phyloP scores from a whole-genome alignment of 2,888 invertebrate species.

The Lasioglossum figueresi region DNA sequence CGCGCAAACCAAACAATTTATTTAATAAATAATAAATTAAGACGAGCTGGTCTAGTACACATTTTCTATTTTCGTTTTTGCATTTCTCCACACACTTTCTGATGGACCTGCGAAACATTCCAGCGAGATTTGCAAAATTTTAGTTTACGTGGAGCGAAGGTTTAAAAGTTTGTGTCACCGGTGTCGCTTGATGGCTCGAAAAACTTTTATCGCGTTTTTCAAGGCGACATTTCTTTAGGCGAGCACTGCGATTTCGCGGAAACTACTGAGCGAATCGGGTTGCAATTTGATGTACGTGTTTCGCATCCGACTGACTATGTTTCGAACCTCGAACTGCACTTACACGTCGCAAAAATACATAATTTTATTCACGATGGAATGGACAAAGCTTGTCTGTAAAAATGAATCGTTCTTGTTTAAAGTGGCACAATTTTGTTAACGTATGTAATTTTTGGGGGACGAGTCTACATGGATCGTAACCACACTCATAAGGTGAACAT shows the following conservation, averaged over 20 bases:
- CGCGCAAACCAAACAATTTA: neutral
- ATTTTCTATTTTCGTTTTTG: neutral
- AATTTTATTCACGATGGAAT: neutral
- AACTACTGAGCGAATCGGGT: neutral
- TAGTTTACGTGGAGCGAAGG: neutral
- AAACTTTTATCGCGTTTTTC: neutral
- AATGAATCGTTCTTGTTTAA: neutral
- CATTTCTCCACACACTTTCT: neutral
- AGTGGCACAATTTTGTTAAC: neutral
- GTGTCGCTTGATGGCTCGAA: neutral
- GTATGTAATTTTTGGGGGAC: neutral
- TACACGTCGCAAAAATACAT: neutral
- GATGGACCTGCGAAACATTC: neutral
- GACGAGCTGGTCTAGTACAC: neutral
- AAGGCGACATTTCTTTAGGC: neutral
- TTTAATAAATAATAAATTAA: neutral
- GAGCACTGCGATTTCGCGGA: neutral
- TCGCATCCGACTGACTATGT: neutral
- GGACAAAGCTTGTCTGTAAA: neutral
- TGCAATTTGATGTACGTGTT: slow-evolving; percentile 1
- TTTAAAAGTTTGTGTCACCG: neutral
- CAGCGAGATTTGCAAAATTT: neutral
- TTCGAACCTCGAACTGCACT: neutral
- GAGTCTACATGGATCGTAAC: neutral
- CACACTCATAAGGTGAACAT: neutral